Evolutionary conservation across 2,888 invertebrate genomes (phyloP), one percentile per base, ranked within the genome.

Genomic region (Meiosimyza decipiens): DNA sequence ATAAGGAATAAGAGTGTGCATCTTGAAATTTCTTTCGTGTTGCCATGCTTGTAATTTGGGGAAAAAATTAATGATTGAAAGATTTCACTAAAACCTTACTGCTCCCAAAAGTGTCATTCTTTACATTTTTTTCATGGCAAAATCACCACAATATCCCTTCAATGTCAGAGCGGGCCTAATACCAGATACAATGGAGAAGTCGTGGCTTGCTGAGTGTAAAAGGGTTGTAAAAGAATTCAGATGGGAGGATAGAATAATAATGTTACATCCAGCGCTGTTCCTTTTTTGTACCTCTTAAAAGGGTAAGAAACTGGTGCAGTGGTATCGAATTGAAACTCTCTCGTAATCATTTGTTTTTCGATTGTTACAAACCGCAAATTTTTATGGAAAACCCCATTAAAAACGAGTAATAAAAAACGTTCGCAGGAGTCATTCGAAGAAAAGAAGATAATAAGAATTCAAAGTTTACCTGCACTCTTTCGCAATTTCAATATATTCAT

Each of bases 81-180:
- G 3, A 28, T 28, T 28, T 28, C 28, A 3, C 28, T 28, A 75
- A 77, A 79, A 79, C 78, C 78, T 82, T 82, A 83, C 81, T 82
- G 83, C 84, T 87, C 87, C 86, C 86, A 82, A 80, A 81, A 82
- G 86, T 83, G 84, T 86, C 86, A 86, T 86, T 86, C 28, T 83
- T 80, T 80, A 71, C 74, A 78, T 77, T 77, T 79, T 77, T 64
- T 63, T 81, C 81, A 81, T 82, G 82, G 85, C 79, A 83, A 82
- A 85, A 85, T 85, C 86, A 86, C 85, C 86, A 85, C 85, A 84
- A 86, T 86, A 84, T 85, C 84, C 86, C 86, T 86, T 86, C 86
- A 85, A 85, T 85, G 84, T 82, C 79, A 9, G n/a, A 47, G 6
- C 5, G 49, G 49, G 11, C n/a, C 22, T 6, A n/a, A 60, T 15